phyloP scores from a whole-genome alignment of 2,797 vertebrate genomes.

The Prunella strophiata region DNA sequence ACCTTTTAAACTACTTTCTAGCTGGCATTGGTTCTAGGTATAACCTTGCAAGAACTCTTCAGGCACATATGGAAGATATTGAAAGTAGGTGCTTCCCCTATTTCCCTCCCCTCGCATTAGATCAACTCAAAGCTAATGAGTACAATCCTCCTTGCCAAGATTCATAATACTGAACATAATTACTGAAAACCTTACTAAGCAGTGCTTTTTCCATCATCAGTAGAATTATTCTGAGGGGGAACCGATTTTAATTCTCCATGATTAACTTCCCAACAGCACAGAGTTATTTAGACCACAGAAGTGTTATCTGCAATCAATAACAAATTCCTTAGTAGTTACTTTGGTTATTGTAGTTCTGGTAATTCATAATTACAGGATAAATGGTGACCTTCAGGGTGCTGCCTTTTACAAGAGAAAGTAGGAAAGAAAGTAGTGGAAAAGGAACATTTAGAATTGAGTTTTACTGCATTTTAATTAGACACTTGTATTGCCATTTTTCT shows the following conservation, averaged over 20 bases:
- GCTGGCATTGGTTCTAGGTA: slow-evolving; percentile 93
- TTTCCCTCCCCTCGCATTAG: slow-evolving; percentile 37
- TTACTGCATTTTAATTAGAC: not conserved
- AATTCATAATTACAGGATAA: not conserved
- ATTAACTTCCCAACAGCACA: not conserved
- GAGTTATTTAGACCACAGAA: not conserved
- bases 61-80: slow-evolving; percentile 98
- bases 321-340: not conserved
- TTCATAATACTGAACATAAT: not conserved
- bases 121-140: slow-evolving; percentile 57
- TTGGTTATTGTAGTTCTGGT: not conserved
- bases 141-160: slow-evolving; percentile 61
- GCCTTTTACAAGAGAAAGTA: not conserved
- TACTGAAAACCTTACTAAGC: not conserved
- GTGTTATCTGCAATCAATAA: not conserved
- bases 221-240: not conserved
- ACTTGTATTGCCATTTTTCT: not conserved
- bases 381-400: not conserved
- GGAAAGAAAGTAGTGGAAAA: not conserved
- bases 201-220: not conserved
- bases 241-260: not conserved
- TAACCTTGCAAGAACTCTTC: slow-evolving; percentile 99
- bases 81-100: slow-evolving; percentile 90
- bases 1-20: slow-evolving; percentile 82
- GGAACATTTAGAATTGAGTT: not conserved